Evolutionary conservation across 2,888 invertebrate genomes (phyloP).

Genomic region (Synergus laeviventris): DNA sequence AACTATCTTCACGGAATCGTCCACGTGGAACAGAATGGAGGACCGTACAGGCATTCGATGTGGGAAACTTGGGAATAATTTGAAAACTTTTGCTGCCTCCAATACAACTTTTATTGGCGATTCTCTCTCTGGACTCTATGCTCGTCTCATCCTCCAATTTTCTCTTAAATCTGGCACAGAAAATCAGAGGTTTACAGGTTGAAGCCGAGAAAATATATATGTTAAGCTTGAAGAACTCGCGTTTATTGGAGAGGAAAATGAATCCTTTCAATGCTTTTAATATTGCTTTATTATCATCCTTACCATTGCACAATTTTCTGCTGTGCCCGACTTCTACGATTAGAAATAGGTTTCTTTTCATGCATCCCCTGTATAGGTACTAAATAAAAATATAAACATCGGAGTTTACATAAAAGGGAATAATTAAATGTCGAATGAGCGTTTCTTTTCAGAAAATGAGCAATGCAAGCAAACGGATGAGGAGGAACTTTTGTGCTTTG

Average conservation of each 20-base stretch:
- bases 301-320: not conserved
- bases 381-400: conserved; percentile 32
- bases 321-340: not conserved
- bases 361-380: not conserved
- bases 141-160: conserved; percentile 15
- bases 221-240: not conserved
- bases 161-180: not conserved
- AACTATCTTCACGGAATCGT: conserved; percentile 54
- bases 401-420: conserved; percentile 17
- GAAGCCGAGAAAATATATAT: not conserved
- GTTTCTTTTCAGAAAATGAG: conserved; percentile 35
- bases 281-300: not conserved
- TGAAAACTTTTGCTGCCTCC: conserved; percentile 45
- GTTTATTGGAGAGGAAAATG: not conserved
- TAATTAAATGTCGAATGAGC: conserved; percentile 37
- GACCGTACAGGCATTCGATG: conserved; percentile 44
- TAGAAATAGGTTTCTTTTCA: not conserved
- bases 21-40: conserved; percentile 57
- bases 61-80: conserved; percentile 47
- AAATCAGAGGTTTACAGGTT: conserved; percentile 7
- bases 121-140: conserved; percentile 42
- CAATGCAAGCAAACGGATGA: conserved; percentile 33
- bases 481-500: conserved; percentile 36
- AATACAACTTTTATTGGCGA: conserved; percentile 42
- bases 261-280: not conserved